These are phyloP conservation scores for Myotis davidii DNA, from an alignment of 2,113 vertebrate genomes.

Conservation along the genomic window DNA sequence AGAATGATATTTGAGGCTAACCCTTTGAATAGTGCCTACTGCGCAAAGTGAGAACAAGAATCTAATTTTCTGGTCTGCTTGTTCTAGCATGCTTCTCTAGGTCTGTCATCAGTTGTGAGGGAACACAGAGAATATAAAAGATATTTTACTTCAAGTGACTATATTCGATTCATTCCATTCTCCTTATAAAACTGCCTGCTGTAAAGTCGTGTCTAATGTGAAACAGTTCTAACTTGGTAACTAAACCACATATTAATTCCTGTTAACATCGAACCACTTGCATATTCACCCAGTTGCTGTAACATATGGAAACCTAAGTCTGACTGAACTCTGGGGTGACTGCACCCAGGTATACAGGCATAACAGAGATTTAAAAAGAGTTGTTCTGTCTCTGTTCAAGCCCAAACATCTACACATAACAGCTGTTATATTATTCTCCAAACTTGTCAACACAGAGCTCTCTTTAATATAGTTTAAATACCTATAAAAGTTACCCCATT, in stretches of 20 bases:
- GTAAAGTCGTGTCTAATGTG: constrained; percentile 77
- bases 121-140: constrained; percentile 79
- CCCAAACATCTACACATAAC: constrained; percentile 46
- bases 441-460: not conserved
- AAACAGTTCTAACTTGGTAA: constrained; percentile 79
- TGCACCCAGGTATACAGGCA: constrained; percentile 40
- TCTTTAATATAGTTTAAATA: constrained; percentile 11
- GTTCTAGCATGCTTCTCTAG: constrained; percentile 77
- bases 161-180: constrained; percentile 76
- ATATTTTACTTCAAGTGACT: constrained; percentile 81
- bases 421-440: constrained; percentile 42
- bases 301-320: constrained; percentile 63
- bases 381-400: constrained; percentile 31
- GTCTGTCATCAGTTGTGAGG: constrained; percentile 76
- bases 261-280: constrained; percentile 73
- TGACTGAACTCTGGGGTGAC: constrained; percentile 66
- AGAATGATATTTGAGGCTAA: constrained; percentile 2
- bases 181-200: constrained; percentile 81
- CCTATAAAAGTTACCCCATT: not conserved
- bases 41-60: constrained; percentile 69
- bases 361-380: constrained; percentile 52
- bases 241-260: constrained; percentile 75
- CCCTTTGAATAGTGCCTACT: constrained; percentile 58
- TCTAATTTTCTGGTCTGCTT: constrained; percentile 82
- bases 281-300: constrained; percentile 13